phyloP scores from a whole-genome alignment of 2,888 invertebrate species.

The Meiosimyza decipiens region DNA sequence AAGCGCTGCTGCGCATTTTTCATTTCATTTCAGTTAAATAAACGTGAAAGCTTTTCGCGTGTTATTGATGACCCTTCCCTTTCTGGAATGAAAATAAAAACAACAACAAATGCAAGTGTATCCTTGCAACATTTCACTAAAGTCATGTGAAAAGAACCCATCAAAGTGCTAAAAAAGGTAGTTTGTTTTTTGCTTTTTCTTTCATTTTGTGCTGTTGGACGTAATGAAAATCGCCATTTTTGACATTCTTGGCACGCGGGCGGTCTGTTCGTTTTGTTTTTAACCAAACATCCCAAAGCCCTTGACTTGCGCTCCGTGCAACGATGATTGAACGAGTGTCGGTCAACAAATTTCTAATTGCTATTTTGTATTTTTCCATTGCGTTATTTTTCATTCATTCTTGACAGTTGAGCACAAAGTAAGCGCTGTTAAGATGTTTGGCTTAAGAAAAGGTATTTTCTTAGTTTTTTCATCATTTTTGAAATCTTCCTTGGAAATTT shows the following conservation, averaged over 20 bases:
- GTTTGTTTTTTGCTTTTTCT: slow-evolving; percentile 3
- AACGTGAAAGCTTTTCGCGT: slow-evolving; percentile 33
- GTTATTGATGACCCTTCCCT: slow-evolving; percentile 37
- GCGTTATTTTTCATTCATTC: slow-evolving; percentile 22
- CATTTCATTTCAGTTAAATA: slow-evolving; percentile 28
- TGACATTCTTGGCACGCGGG: slow-evolving; percentile 35
- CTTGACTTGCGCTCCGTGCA: slow-evolving; percentile 2
- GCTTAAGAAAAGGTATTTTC: slow-evolving; percentile 7
- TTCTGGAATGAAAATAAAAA: not conserved
- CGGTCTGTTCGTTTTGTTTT: not conserved
- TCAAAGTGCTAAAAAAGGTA: slow-evolving; percentile 8
- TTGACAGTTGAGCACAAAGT: not conserved
- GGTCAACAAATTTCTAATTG: slow-evolving; percentile 49
- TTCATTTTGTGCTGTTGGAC: slow-evolving; percentile 30
- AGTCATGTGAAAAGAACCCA: not conserved
- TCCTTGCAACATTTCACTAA: not conserved
- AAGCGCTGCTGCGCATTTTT: slow-evolving; percentile 19
- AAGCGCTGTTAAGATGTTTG: not conserved
- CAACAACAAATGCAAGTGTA: not conserved
- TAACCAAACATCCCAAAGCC: not conserved
- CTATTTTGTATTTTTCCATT: slow-evolving; percentile 37
- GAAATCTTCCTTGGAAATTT: too few relatives aligned
- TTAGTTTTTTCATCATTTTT: not conserved
- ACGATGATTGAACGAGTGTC: slow-evolving; percentile 49
- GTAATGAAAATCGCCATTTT: slow-evolving; percentile 40